Conservation (phyloP, 2,888 invertebrate species). For the Philereme transversata region DNA sequence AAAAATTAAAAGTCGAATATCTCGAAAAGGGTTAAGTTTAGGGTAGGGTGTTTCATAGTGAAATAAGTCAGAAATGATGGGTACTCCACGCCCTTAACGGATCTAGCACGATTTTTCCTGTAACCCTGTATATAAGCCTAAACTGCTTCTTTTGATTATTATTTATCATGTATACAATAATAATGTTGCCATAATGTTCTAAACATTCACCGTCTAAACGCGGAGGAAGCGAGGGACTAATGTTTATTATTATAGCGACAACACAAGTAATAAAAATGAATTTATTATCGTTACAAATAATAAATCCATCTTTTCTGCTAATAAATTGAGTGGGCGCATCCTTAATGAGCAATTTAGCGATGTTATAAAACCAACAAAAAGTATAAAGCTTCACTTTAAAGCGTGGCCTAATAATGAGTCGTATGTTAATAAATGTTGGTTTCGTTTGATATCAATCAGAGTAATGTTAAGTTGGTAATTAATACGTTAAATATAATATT, state of each 20-base stretch:
- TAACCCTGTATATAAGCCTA: constrained; percentile 44
- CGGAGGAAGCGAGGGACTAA: constrained; percentile 37
- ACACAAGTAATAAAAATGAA: constrained; percentile 51
- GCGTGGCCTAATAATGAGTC: constrained; percentile 5
- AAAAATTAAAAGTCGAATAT: too few species aligned
- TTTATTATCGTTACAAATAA: constrained; percentile 54
- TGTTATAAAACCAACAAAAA: constrained; percentile 26
- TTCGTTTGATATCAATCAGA: background rate
- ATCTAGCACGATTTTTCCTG: too few species aligned
- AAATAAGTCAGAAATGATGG: too few species aligned
- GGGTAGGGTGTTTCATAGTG: too few species aligned
- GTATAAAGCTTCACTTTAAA: constrained; percentile 4
- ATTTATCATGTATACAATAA: constrained; percentile 55
- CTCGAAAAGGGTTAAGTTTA: too few species aligned
- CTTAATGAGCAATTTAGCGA: constrained; percentile 46
- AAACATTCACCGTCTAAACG: constrained; percentile 39
- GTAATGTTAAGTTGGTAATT: background rate
- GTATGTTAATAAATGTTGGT: constrained; percentile 11
- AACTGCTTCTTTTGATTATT: constrained; percentile 52
- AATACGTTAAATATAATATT: constrained; percentile 23
- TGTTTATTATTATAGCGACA: constrained; percentile 57
- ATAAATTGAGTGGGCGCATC: constrained; percentile 45
- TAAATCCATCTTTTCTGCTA: constrained; percentile 56
- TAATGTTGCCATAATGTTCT: constrained; percentile 31
- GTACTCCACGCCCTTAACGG: too few species aligned